These are phyloP conservation scores for Atrichornis clamosus DNA, from an alignment of 2,113 vertebrate species.

Conservation along the genomic window DNA sequence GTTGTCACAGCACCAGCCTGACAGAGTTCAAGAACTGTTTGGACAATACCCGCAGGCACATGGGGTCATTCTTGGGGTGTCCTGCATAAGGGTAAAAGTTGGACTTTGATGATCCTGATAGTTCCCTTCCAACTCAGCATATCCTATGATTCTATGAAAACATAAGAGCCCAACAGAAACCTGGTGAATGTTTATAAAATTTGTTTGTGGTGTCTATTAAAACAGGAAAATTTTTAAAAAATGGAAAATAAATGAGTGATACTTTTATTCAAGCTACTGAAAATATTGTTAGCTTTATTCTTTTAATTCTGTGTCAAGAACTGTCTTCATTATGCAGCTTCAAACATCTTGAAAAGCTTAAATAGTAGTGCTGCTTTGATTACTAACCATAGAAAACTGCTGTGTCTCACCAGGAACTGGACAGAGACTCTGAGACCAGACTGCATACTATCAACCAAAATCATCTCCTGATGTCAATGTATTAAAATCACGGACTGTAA, in stretches of 20 bases:
- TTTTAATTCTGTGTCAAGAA: neutral
- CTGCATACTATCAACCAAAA: neutral
- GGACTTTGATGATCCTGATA: neutral
- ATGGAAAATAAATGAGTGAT: neutral
- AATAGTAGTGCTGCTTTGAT: neutral
- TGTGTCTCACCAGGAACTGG: neutral
- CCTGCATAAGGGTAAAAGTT: neutral
- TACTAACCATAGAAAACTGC: neutral
- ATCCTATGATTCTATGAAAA: neutral
- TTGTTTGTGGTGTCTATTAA: neutral
- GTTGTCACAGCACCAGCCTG: neutral
- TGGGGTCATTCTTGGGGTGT: neutral
- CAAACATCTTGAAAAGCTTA: neutral
- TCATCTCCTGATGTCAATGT: neutral
- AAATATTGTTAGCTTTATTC: neutral
- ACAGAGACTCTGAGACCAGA: neutral
- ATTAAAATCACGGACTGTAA: neutral
- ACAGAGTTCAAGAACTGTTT: neutral
- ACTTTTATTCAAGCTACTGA: neutral
- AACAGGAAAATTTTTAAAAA: neutral
- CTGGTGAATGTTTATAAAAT: neutral
- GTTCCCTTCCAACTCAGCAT: neutral
- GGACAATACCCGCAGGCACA: neutral
- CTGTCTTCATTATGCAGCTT: neutral
- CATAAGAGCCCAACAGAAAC: neutral